Percentiles rank a stretch among this genome's conserved stretches.
Evolutionary conservation across 2,797 vertebrate genomes (phyloP).

Genomic region (Hirundo rustica): DNA sequence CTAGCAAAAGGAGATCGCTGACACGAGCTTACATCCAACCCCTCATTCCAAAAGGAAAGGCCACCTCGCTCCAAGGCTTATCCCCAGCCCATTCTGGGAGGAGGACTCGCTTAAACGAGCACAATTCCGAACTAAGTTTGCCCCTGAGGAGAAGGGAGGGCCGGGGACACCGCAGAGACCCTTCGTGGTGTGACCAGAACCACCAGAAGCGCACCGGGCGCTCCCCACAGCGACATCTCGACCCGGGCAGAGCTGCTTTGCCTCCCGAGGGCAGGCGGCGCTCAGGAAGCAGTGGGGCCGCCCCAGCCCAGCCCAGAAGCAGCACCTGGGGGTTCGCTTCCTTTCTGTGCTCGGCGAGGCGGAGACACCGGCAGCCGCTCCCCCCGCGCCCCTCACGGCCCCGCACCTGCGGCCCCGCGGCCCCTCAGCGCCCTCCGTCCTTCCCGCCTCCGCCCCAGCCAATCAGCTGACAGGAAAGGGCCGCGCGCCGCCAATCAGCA

Average conservation of each 20-base stretch:
- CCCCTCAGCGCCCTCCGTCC: neutral
- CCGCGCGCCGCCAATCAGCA: neutral
- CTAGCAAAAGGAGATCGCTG: neutral
- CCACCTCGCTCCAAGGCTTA: neutral
- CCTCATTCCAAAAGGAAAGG: neutral
- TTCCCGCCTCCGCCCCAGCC: constrained; percentile 50
- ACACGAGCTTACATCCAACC: neutral
- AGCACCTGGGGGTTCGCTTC: neutral
- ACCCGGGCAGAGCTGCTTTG: no score
- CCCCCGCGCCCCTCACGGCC: neutral
- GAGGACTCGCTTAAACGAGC: fast-evolving
- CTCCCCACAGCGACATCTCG: neutral
- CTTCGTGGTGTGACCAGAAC: fast-evolving
- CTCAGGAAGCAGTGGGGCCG: fast-evolving
- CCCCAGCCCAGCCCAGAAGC: neutral
- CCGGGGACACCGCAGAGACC: neutral
- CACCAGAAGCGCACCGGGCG: neutral
- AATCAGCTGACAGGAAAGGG: neutral
- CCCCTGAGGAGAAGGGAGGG: neutral
- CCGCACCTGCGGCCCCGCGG: neutral
- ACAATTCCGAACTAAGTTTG: fast-evolving
- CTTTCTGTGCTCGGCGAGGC: neutral
- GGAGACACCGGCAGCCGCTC: neutral
- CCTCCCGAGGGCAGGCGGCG: neutral
- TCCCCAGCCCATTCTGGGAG: fast-evolving